Evolutionary conservation across 2,888 invertebrate species (phyloP).

Genomic region (Tillus elongatus): DNA sequence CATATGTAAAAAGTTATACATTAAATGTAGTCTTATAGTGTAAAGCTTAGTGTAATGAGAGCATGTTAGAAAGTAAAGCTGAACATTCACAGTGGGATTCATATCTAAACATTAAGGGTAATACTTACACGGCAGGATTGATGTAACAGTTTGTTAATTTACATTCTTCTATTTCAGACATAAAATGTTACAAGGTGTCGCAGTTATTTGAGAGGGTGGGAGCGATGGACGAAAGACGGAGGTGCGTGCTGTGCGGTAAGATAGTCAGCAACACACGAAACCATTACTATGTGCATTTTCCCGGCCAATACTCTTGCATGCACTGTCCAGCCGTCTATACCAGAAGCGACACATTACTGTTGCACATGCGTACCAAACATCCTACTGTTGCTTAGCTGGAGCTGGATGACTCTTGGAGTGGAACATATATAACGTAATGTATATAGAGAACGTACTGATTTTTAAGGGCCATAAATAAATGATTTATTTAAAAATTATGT

Average conservation of each 20-base stretch:
- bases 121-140: too few species aligned
- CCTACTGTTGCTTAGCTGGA: slow-evolving; percentile 39
- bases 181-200: slow-evolving; percentile 48
- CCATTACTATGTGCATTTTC: slow-evolving; percentile 54
- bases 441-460: too few species aligned
- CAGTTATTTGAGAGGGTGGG: slow-evolving; percentile 52
- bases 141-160: too few species aligned
- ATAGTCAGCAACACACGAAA: slow-evolving; percentile 53
- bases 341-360: slow-evolving; percentile 49
- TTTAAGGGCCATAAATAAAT: too few species aligned
- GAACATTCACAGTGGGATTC: too few species aligned
- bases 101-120: slow-evolving; percentile 1
- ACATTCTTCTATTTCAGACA: slow-evolving; percentile 47
- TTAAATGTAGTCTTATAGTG: too few species aligned
- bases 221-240: slow-evolving; percentile 48
- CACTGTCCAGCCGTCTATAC: slow-evolving; percentile 52
- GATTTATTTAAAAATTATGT: too few species aligned
- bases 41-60: too few species aligned
- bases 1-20: too few species aligned
- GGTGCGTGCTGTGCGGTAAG: slow-evolving; percentile 52
- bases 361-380: slow-evolving; percentile 52
- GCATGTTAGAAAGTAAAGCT: too few species aligned
- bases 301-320: slow-evolving; percentile 50
- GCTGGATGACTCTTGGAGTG: too few species aligned
- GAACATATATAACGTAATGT: too few species aligned